Evolutionary conservation across 2,888 invertebrate genomes (phyloP).

Genomic region (Diarsia rubi): DNA sequence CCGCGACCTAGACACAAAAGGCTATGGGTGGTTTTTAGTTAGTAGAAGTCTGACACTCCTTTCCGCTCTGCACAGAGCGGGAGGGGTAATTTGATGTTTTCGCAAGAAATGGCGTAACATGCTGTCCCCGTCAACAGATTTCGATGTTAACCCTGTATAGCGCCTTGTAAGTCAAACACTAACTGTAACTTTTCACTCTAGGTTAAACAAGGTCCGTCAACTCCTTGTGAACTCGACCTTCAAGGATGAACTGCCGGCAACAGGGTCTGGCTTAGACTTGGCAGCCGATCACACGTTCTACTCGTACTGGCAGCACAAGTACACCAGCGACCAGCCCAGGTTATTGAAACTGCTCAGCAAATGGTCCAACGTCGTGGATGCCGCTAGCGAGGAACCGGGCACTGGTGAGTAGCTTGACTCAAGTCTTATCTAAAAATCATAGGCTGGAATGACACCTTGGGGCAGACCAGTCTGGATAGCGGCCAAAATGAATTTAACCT

Average conservation of each 20-base stretch:
- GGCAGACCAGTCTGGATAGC: too few relatives aligned
- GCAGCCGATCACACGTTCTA: slow-evolving; percentile 90
- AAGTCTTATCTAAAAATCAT: neutral
- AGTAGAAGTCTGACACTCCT: too few relatives aligned
- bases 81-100: too few relatives aligned
- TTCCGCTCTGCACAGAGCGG: too few relatives aligned
- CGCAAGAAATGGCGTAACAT: too few relatives aligned
- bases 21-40: too few relatives aligned
- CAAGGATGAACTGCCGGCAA: slow-evolving; percentile 85
- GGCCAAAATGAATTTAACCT: too few relatives aligned
- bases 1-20: too few relatives aligned
- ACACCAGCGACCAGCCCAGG: slow-evolving; percentile 92
- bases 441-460: neutral
- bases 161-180: neutral
- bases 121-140: neutral
- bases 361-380: slow-evolving; percentile 86
- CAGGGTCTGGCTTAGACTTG: slow-evolving; percentile 66
- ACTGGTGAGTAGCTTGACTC: slow-evolving; percentile 36
- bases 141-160: neutral
- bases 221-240: slow-evolving; percentile 91
- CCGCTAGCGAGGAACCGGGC: slow-evolving; percentile 64
- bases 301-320: slow-evolving; percentile 92
- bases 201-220: slow-evolving; percentile 92
- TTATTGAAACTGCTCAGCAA: slow-evolving; percentile 91
- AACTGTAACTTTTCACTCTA: slow-evolving; percentile 53